Conservation (phyloP, 2,888 invertebrate genomes). For the Nesidiocoris tenuis region DNA sequence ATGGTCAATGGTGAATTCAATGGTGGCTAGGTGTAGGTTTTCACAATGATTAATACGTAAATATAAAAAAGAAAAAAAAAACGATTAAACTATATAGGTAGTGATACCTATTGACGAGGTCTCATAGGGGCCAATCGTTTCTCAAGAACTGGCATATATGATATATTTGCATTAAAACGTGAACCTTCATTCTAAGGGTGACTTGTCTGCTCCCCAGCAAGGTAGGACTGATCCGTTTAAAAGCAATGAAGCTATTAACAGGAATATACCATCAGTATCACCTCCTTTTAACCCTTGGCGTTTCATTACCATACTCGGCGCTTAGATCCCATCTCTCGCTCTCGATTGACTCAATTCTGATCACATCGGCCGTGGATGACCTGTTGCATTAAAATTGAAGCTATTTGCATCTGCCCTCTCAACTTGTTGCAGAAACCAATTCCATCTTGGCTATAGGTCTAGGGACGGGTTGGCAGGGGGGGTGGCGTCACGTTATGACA, state of each 20-base stretch:
- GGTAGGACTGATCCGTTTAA: neutral
- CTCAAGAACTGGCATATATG: too few relatives aligned
- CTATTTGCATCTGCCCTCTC: neutral
- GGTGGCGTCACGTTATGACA: too few relatives aligned
- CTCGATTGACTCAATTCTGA: neutral
- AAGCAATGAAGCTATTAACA: neutral
- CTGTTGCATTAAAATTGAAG: neutral
- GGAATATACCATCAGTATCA: neutral
- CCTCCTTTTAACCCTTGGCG: neutral
- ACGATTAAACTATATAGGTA: too few relatives aligned
- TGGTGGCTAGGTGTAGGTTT: too few relatives aligned
- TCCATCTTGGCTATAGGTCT: neutral
- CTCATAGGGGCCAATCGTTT: too few relatives aligned
- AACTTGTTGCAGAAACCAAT: neutral
- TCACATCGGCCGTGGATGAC: neutral
- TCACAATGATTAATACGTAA: too few relatives aligned
- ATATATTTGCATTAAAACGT: too few relatives aligned
- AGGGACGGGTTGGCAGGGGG: neutral
- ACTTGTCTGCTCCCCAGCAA: neutral
- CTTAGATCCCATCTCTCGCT: neutral
- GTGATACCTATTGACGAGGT: too few relatives aligned
- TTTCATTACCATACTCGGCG: neutral
- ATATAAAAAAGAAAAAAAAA: too few relatives aligned
- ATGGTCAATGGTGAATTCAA: too few relatives aligned
- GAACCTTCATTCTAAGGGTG: too few relatives aligned